Evolutionary conservation across 2,113 vertebrate species (phyloP).

Genomic region (Bubo scandiacus): DNA sequence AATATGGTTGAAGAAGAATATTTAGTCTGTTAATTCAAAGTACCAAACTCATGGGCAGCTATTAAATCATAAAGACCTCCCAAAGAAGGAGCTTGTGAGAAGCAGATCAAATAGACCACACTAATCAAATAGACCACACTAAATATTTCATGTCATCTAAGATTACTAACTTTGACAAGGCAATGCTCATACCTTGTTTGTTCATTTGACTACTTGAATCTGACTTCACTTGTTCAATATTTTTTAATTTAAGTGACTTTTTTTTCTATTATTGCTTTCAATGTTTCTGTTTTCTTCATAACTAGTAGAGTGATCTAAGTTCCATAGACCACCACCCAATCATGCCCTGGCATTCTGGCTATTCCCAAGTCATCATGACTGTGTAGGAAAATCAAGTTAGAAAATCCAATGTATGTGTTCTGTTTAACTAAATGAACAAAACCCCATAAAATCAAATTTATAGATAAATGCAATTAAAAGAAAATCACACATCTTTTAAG

Average conservation of each 20-base stretch:
- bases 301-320: not conserved
- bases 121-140: constrained; percentile 62
- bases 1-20: not conserved
- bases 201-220: constrained; percentile 23
- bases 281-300: not conserved
- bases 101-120: constrained; percentile 61
- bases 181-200: constrained; percentile 24
- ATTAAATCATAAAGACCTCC: constrained; percentile 31
- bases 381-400: not conserved
- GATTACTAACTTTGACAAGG: constrained; percentile 68
- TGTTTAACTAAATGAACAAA: not conserved
- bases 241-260: not conserved
- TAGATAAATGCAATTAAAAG: not conserved
- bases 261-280: not conserved
- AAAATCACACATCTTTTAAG: not conserved
- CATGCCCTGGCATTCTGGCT: not conserved
- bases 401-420: not conserved
- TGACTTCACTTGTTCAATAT: not conserved
- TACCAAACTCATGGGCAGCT: not conserved
- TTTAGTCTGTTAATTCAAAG: not conserved
- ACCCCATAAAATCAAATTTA: not conserved
- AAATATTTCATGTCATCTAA: constrained; percentile 75
- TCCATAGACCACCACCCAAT: not conserved
- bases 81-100: constrained; percentile 48
- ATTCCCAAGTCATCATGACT: not conserved